Conservation (phyloP, 2,797 vertebrate species). For the Ficedula albicollis region DNA sequence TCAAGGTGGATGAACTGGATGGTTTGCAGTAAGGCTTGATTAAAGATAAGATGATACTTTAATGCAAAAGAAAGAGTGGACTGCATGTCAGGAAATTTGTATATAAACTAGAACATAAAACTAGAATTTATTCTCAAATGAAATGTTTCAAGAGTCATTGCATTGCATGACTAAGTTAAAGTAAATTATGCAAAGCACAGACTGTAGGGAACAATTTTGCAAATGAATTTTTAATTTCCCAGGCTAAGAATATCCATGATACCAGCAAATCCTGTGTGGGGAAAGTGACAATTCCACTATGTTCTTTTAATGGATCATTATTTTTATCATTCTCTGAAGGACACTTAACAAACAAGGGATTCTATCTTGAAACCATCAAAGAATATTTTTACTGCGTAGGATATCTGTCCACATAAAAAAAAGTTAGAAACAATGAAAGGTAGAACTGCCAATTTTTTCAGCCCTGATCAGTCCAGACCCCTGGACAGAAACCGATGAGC, state of each 20-base stretch:
- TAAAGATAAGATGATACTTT: neutral
- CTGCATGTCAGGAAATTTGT: neutral
- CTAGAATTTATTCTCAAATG: neutral
- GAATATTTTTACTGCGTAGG: neutral
- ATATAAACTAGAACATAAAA: neutral
- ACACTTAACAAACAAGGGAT: neutral
- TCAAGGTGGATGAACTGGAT: neutral
- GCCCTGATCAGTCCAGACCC: neutral
- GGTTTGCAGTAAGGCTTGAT: neutral
- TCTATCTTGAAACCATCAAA: neutral
- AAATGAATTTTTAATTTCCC: conserved; percentile 15
- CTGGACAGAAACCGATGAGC: neutral
- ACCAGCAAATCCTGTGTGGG: neutral
- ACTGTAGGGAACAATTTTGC: neutral
- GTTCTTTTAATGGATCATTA: neutral
- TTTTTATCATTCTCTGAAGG: neutral
- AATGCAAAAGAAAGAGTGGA: neutral
- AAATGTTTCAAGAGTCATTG: conserved; percentile 13
- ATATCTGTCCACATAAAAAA: neutral
- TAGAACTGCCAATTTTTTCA: neutral
- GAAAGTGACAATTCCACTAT: neutral
- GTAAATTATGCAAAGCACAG: conserved; percentile 18
- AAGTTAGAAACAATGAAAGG: neutral
- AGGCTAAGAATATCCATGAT: neutral
- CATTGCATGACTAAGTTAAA: neutral